phyloP scores from a whole-genome alignment of 2,888 invertebrate species.

The Miltochrista miniata region DNA sequence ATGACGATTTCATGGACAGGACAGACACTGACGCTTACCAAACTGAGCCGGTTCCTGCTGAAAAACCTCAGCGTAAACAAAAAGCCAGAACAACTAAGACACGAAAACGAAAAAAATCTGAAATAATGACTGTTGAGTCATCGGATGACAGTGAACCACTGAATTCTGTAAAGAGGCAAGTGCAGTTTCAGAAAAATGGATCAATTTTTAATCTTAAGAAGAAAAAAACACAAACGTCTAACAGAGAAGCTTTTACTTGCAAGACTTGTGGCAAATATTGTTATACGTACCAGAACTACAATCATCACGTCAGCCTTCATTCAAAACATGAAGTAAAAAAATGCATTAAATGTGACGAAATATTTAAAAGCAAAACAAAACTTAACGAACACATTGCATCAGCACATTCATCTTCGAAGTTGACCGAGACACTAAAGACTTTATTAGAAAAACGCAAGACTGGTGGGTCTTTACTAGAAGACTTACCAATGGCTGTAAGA shows the following conservation, averaged over 20 bases:
- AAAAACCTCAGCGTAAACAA: constrained; percentile 30
- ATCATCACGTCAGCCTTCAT: constrained; percentile 66
- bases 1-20: constrained; percentile 22
- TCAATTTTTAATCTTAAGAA: background rate
- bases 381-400: constrained; percentile 51
- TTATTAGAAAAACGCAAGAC: constrained; percentile 58
- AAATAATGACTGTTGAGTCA: constrained; percentile 30
- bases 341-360: constrained; percentile 62
- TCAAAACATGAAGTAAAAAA: constrained; percentile 48
- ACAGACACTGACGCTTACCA: constrained; percentile 45
- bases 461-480: constrained; percentile 15
- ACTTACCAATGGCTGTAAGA: constrained; percentile 33
- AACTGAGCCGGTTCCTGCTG: constrained; percentile 29
- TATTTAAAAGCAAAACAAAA: constrained; percentile 49
- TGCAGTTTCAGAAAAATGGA: constrained; percentile 8
- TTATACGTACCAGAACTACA: constrained; percentile 68
- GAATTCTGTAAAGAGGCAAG: constrained; percentile 33
- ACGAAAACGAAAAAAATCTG: constrained; percentile 1
- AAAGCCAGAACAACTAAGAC: constrained; percentile 14
- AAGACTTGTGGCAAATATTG: constrained; percentile 64
- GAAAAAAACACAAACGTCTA: background rate
- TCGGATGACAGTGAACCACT: constrained; percentile 62
- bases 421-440: constrained; percentile 66
- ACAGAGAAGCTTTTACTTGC: constrained; percentile 44
- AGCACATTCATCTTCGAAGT: constrained; percentile 56